Base-by-base conservation (phyloP, 1,140 invertebrate species). In the Drosophila persimilis region DNA sequence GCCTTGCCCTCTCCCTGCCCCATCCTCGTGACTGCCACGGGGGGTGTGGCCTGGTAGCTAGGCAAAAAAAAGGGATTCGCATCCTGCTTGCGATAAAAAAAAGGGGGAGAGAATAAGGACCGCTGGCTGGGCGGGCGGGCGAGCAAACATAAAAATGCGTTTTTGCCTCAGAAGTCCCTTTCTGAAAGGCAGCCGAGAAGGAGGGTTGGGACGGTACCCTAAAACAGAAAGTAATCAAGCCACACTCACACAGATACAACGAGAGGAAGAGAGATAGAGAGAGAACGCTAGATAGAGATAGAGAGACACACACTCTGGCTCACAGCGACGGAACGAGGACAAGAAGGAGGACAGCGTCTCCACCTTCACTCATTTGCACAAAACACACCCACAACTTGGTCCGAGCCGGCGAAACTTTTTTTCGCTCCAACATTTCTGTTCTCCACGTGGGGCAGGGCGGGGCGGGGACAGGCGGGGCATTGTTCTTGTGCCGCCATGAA, bases 141-240 rank as follows among this genome's bases (percentile, higher is more conserved):
- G 74, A 73, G 75, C 84, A 88, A 89, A 88, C 84, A 88, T 88
- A 88, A 88, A 86, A 88, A 88, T 88, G 83, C 83, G 83, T 88
- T 81, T 80, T 79, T 79, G 80, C 80, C 80, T 83, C 59, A 75
- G 64, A 83, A 84, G 70, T 83, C 65, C 65, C 57, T 73, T 77
- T 76, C 76, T 47, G 63, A 80, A 69, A 73, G 61, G 58, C 51
- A 43, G 20, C 17, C 8, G 15, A 43, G 61, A 39, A 22, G 45
- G 17, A 26, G 72, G 58, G 46, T 60, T 66, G 54, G 58, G 72
- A 73, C 55, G 54, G 77, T 78, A 72, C 83, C 84, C 79, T 89
- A 88, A 88, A 76, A 83, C 79, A 83, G 79, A 88, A 89, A 88
- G 83, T 88, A 88, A 88, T 88, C 79, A 88, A 86, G 77, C 83